Base-by-base conservation (phyloP, 2,797 vertebrate genomes). In the Tragopan temminckii region DNA sequence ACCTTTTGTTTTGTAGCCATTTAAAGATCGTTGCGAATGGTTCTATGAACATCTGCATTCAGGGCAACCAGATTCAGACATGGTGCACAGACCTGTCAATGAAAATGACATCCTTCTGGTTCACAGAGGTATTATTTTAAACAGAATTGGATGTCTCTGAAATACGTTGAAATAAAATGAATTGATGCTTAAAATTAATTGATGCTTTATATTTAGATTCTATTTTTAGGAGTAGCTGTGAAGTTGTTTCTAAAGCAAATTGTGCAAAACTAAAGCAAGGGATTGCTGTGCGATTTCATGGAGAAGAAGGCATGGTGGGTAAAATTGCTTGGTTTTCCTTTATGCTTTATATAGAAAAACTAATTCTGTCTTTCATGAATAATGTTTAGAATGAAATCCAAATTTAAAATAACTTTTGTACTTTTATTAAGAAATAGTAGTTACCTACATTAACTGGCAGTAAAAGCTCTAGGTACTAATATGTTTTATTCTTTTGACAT, bases 21-120 rank as follows among this genome's bases (percentile, higher is more conserved):
- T 99, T 97, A 99, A 99, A 97, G 99, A 99, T 96, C 98, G 99
- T 58, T 99, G 99, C 77, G 99, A 99, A 95, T 99, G 99, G 99
- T 99, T 99, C 97, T 99, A 99, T 80, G 99, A 99, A 96, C 99
- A 99, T 95, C 98, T 99, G 92, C 98, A 99, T 87, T 98, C 98
- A 0, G 98, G 99, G 84, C 99, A 99, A 93, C 98, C 98, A 4
- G 99, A 99, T 97, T 99, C 99, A 0, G 99, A 99, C 96, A 99
- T 99, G 99, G 99, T 99, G 61, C 99, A 99, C 94, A 98, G 99
- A 31, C 99, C 99, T 23, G 99, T 99, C 97, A 99, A 98, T 93
- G 99, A 99, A 97, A 99, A 98, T 35, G 99, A 99, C 97, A 99
- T 99, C 88, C 98, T 99, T 52, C 97, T 99, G 89, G 98, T 99